These are phyloP conservation scores for Crax fasciolata DNA, from an alignment of 2,797 vertebrate species.

Conservation along the genomic window DNA sequence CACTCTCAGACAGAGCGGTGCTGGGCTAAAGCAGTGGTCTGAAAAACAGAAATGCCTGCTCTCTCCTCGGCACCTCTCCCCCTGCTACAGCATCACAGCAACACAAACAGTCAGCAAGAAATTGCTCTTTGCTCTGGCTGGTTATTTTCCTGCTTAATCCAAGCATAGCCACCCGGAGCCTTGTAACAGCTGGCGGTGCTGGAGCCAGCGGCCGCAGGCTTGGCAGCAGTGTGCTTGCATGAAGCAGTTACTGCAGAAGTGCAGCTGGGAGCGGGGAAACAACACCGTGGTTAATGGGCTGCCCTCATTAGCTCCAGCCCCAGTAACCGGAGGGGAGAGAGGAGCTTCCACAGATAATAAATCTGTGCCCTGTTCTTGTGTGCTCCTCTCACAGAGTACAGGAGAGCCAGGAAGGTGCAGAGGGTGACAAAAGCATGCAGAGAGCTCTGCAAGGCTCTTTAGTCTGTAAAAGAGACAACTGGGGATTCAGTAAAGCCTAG, in stretches of 20 bases:
- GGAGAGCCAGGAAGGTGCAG: not conserved
- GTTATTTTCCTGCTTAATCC: not conserved
- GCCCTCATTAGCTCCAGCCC: not conserved
- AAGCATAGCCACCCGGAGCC: not conserved
- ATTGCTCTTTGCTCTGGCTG: not conserved
- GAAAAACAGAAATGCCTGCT: not conserved
- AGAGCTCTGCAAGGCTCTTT: not conserved
- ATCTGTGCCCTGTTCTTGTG: rapidly evolving
- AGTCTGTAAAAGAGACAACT: not conserved
- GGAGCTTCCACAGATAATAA: not conserved
- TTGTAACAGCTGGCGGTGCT: not conserved
- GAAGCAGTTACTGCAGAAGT: not conserved
- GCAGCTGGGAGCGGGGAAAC: not conserved
- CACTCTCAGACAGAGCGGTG: not conserved
- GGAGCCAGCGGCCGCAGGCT: not conserved
- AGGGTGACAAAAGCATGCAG: not conserved
- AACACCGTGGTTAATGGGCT: not conserved
- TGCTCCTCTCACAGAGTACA: not conserved
- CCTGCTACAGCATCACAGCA: not conserved
- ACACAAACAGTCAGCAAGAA: not conserved
- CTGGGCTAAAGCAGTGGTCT: not conserved
- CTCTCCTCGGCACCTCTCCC: not conserved
- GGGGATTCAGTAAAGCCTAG: not conserved
- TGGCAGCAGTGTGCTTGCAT: not conserved
- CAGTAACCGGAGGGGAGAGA: not conserved